A percentile compares a stretch with the other conserved stretches of the same genome.
phyloP scores from a whole-genome alignment of 2,113 vertebrate species.

The Rissa tridactyla region DNA sequence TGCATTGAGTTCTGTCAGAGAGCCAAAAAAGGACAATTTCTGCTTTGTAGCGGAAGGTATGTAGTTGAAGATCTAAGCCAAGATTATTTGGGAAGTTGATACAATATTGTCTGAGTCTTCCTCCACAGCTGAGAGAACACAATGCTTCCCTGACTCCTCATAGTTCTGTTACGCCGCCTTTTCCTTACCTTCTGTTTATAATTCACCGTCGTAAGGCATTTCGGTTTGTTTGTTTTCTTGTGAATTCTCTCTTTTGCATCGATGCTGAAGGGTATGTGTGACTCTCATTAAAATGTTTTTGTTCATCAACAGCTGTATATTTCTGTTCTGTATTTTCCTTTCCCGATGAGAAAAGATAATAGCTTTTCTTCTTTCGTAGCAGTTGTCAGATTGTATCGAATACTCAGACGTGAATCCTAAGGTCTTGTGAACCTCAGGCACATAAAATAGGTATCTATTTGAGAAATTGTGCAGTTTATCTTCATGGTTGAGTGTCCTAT shows the following conservation, averaged over 20 bases:
- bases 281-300: neutral
- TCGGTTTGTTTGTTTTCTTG: slow-evolving; percentile 22
- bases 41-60: neutral
- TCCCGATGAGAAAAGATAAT: neutral
- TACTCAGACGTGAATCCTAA: neutral
- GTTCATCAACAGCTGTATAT: neutral
- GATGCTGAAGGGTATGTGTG: neutral
- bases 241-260: neutral
- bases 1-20: slow-evolving; percentile 31
- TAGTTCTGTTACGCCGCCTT: neutral
- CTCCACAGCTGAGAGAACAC: neutral
- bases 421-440: neutral
- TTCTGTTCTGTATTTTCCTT: neutral
- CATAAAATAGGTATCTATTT: neutral
- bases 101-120: neutral
- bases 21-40: neutral
- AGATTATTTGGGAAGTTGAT: neutral
- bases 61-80: slow-evolving; percentile 1
- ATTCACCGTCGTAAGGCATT: slow-evolving; percentile 34
- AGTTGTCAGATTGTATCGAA: neutral
- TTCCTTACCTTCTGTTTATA: slow-evolving; percentile 16
- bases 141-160: neutral
- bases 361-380: neutral
- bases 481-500: neutral
- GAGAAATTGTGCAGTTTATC: neutral